phyloP scores from a whole-genome alignment of 2,888 invertebrate species.

The Plutella xylostella region DNA sequence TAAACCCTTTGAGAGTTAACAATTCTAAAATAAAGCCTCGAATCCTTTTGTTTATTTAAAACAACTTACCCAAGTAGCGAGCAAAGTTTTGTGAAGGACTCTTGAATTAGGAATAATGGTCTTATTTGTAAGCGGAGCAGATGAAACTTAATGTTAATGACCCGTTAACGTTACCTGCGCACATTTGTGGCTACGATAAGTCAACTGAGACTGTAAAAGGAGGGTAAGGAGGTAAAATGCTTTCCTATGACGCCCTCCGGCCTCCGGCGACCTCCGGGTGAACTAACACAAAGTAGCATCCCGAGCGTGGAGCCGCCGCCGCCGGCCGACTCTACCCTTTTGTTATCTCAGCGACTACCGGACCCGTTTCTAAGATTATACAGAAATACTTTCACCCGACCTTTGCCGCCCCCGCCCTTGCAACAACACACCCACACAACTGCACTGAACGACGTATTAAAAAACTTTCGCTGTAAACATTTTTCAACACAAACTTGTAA shows the following conservation, averaged over 20 bases:
- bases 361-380: slow-evolving; percentile 14
- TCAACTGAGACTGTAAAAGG: slow-evolving; percentile 40
- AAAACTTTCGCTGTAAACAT: slow-evolving; percentile 1
- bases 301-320: no score
- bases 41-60: no score
- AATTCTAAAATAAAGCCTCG: no score
- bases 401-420: not conserved
- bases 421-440: not conserved
- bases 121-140: slow-evolving; percentile 29
- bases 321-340: no score
- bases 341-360: slow-evolving; percentile 45
- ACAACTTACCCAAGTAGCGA: no score
- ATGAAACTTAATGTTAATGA: slow-evolving; percentile 50
- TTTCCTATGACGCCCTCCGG: no score
- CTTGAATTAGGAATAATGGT: slow-evolving; percentile 1
- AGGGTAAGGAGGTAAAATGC: slow-evolving; percentile 39
- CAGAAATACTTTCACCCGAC: not conserved
- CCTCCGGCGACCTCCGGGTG: slow-evolving; percentile 37
- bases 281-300: slow-evolving; percentile 47
- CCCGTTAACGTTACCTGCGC: slow-evolving; percentile 45
- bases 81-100: not conserved
- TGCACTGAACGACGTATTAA: not conserved
- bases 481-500: not conserved
- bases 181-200: slow-evolving; percentile 42
- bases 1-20: no score